Evolutionary conservation across 2,797 vertebrate genomes (phyloP).

Genomic region (Gallinago solitaria): DNA sequence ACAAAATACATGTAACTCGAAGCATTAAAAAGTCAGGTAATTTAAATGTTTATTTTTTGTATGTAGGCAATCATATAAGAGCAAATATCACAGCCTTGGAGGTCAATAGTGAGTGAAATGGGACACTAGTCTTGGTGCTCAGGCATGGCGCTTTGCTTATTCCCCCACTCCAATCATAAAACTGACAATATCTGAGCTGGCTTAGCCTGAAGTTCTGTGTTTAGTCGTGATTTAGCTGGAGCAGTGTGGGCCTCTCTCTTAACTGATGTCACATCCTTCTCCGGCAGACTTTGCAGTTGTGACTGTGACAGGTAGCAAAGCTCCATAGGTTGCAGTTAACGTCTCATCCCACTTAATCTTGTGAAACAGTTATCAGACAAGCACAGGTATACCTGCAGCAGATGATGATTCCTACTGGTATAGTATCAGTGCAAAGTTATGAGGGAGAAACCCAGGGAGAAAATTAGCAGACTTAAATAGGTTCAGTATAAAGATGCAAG

Average conservation of each 20-base stretch:
- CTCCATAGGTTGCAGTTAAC: background rate
- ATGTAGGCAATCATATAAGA: background rate
- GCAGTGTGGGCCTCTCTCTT: background rate
- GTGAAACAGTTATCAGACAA: background rate
- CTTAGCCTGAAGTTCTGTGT: background rate
- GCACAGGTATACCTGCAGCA: background rate
- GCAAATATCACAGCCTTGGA: background rate
- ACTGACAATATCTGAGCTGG: background rate
- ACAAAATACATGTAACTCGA: background rate
- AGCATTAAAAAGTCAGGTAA: background rate
- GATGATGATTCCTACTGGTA: background rate
- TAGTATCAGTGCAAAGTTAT: background rate
- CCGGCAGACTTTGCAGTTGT: background rate
- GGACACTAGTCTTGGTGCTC: background rate
- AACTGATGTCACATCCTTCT: background rate
- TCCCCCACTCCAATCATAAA: background rate
- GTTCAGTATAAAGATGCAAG: background rate
- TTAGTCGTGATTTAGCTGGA: background rate
- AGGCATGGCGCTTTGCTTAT: background rate
- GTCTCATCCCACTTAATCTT: background rate
- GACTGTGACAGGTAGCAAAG: background rate
- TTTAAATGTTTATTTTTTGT: background rate
- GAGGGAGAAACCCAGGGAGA: background rate
- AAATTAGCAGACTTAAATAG: background rate
- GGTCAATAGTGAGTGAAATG: background rate